Evolutionary conservation across 2,888 invertebrate genomes (phyloP).

Genomic region (Drosophila koepferae): DNA sequence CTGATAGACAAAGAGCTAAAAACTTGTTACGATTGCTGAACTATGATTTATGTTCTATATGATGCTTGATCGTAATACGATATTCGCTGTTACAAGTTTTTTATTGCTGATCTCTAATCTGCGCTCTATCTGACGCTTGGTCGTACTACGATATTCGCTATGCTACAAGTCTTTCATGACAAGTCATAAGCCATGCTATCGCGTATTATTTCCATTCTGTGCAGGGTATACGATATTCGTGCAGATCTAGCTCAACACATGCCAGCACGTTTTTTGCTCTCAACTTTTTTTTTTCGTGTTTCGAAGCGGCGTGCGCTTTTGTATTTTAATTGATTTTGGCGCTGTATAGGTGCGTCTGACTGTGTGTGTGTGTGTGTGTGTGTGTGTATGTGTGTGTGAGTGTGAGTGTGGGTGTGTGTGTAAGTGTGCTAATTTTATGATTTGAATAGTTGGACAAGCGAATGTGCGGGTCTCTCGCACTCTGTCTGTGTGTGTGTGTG

Average conservation of each 20-base stretch:
- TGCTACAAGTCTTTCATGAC: neutral
- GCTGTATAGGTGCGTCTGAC: constrained; percentile 15
- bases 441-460: constrained; percentile 58
- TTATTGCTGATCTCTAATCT: neutral
- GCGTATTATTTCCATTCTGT: too few relatives aligned
- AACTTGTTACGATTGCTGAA: too few relatives aligned
- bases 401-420: constrained; percentile 22
- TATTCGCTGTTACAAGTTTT: neutral
- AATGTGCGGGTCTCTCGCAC: constrained; percentile 10
- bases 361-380: constrained; percentile 2
- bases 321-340: constrained; percentile 72
- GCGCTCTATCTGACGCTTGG: neutral
- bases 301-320: constrained; percentile 61
- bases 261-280: constrained; percentile 46
- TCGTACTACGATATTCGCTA: neutral
- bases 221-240: constrained; percentile 27
- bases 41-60: too few relatives aligned
- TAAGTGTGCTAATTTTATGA: constrained; percentile 75
- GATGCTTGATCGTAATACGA: neutral
- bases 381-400: constrained; percentile 4
- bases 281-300: constrained; percentile 30
- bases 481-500: constrained; percentile 21
- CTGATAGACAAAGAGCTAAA: too few relatives aligned
- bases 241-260: neutral
- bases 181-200: neutral